A percentile compares a stretch with the other conserved stretches of the same genome.
phyloP scores from a whole-genome alignment of 2,113 vertebrate genomes.

The Pseudorhombus dupliciocellatus region DNA sequence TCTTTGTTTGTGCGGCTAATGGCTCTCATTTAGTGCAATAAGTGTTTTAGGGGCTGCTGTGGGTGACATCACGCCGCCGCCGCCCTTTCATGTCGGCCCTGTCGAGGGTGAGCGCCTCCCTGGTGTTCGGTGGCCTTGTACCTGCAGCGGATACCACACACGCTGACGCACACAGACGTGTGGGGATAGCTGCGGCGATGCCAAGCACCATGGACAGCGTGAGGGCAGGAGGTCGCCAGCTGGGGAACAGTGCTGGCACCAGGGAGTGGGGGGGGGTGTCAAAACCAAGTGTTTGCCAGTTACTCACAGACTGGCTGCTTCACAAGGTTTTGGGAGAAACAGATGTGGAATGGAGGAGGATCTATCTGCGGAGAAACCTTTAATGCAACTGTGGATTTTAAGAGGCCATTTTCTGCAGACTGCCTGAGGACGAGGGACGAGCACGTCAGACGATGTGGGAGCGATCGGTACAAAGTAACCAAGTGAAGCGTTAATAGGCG shows the following conservation, averaged over 20 bases:
- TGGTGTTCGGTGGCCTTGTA: conserved; percentile 32
- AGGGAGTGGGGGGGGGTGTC: conserved; percentile 17
- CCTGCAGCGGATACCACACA: conserved; percentile 46
- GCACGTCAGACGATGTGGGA: conserved; percentile 49
- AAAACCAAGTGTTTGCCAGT: conserved; percentile 55
- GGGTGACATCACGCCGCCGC: conserved; percentile 71
- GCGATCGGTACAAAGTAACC: conserved; percentile 30
- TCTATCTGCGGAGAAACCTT: conserved; percentile 38
- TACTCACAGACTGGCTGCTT: conserved; percentile 35
- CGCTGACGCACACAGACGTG: neutral
- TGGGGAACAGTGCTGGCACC: conserved; percentile 45
- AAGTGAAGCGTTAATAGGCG: conserved; percentile 33
- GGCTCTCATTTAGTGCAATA: conserved; percentile 74
- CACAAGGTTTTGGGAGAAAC: conserved; percentile 33
- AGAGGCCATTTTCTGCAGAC: conserved; percentile 34
- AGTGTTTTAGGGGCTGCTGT: conserved; percentile 68
- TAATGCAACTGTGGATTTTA: conserved; percentile 34
- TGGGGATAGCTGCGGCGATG: neutral
- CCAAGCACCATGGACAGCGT: conserved; percentile 20
- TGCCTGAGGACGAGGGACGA: conserved; percentile 31
- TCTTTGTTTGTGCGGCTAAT: conserved; percentile 77
- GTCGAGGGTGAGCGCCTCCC: conserved; percentile 35
- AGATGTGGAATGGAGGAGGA: conserved; percentile 54
- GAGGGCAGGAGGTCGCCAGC: conserved; percentile 56
- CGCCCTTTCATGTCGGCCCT: conserved; percentile 65